Percentiles rank a stretch among this genome's conserved stretches.
Conservation (phyloP, 2,113 vertebrate genomes). For the Cricetomys ansorgei region DNA sequence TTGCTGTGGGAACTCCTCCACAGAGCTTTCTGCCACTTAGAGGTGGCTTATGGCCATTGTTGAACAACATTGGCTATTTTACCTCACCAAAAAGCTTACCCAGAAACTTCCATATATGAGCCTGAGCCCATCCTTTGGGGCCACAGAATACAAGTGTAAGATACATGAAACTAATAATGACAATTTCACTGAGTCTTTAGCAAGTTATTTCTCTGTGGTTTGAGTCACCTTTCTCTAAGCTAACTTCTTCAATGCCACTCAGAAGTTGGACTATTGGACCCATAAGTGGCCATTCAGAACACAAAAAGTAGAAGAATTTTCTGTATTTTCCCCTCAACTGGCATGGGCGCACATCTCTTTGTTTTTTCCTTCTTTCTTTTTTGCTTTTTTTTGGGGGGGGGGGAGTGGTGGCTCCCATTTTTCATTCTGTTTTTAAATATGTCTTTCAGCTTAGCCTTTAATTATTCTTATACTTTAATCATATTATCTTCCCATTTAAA, state of each 20-base stretch:
- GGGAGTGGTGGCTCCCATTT: not conserved
- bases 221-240: not conserved
- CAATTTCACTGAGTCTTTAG: not conserved
- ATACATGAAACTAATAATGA: not conserved
- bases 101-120: not conserved
- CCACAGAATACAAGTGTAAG: not conserved
- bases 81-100: not conserved
- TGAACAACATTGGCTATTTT: not conserved
- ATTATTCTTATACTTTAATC: not conserved
- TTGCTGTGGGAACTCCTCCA: not conserved
- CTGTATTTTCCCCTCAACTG: not conserved
- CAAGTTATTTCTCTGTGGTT: not conserved
- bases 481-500: not conserved
- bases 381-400: no score
- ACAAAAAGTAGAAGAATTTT: not conserved
- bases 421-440: not conserved
- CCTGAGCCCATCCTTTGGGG: not conserved
- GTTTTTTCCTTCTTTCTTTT: not conserved
- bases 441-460: not conserved
- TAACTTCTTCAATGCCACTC: not conserved
- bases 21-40: not conserved
- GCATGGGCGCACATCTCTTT: not conserved
- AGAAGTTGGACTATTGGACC: not conserved
- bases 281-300: not conserved
- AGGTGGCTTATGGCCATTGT: not conserved